Conservation (phyloP, 2,888 invertebrate species). For the Erebia ligea region DNA sequence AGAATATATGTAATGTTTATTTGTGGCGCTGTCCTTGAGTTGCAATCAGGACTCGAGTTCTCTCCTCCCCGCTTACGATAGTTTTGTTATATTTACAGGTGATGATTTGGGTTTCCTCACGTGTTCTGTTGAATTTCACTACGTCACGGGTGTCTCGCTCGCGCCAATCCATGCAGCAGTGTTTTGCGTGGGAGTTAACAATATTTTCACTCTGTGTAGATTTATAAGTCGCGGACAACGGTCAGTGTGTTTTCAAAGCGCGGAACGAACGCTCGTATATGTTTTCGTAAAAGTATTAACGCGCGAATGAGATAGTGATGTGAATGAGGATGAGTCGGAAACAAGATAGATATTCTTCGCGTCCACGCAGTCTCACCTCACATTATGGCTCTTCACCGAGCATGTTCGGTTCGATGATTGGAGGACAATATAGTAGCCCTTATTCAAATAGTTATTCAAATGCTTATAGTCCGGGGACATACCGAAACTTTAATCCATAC, state of each 20-base stretch:
- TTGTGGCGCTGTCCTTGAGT: conserved; percentile 53
- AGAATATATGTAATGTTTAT: conserved; percentile 58
- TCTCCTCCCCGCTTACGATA: conserved; percentile 46
- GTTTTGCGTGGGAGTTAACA: conserved; percentile 65
- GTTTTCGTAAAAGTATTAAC: conserved; percentile 34
- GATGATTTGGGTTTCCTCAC: conserved; percentile 56
- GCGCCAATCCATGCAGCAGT: conserved; percentile 54
- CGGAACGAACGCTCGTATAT: conserved; percentile 61
- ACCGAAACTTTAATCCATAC: conserved; percentile 76
- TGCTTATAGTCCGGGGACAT: conserved; percentile 63
- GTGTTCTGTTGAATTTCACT: conserved; percentile 55
- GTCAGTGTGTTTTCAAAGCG: conserved; percentile 71
- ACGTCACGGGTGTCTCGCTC: conserved; percentile 63
- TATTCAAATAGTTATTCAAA: conserved; percentile 69
- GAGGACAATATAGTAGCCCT: conserved; percentile 67
- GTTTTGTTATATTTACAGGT: conserved; percentile 68
- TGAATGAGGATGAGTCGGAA: conserved; percentile 75
- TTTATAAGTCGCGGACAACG: conserved; percentile 64
- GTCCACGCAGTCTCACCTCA: conserved; percentile 71
- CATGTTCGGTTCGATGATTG: conserved; percentile 70
- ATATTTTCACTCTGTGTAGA: conserved; percentile 67
- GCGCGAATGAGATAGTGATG: conserved; percentile 53
- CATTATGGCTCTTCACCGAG: conserved; percentile 76
- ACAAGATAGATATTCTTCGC: conserved; percentile 70
- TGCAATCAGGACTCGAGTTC: conserved; percentile 40